These are phyloP conservation scores for Mycteria americana DNA, from an alignment of 2,797 vertebrate genomes.

Conservation along the genomic window DNA sequence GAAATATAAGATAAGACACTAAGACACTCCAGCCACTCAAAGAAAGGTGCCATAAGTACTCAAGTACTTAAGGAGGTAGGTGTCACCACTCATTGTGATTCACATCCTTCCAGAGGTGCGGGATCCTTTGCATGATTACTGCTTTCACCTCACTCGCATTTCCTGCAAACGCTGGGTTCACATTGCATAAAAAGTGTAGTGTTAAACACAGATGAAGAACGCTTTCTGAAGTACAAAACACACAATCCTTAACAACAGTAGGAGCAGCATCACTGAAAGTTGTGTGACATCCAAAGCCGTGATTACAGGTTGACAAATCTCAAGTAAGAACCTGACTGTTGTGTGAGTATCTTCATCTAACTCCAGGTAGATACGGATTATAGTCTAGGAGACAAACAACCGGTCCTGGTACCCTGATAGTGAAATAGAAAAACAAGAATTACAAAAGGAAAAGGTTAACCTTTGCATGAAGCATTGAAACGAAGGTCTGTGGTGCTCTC, in stretches of 20 bases:
- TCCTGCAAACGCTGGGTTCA: neutral
- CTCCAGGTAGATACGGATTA: neutral
- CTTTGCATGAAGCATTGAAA: neutral
- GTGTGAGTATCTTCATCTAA: neutral
- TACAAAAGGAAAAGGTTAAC: neutral
- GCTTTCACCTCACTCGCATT: neutral
- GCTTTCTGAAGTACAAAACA: neutral
- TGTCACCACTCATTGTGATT: neutral
- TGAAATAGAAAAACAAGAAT: neutral
- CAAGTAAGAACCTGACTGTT: neutral
- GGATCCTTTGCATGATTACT: neutral
- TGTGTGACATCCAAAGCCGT: neutral
- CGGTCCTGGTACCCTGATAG: neutral
- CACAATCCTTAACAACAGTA: neutral
- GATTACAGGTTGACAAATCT: neutral
- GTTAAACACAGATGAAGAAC: neutral
- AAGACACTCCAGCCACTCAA: neutral
- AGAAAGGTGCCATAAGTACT: neutral
- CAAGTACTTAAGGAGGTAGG: neutral
- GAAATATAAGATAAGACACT: neutral
- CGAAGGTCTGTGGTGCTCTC: neutral
- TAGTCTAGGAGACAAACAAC: neutral
- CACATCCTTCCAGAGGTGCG: rapidly evolving
- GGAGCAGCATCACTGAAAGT: neutral
- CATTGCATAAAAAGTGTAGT: neutral